Evolutionary conservation across 2,113 vertebrate genomes (phyloP), one percentile per base, ranked within the genome.

Genomic region (Platysteira castanea): DNA sequence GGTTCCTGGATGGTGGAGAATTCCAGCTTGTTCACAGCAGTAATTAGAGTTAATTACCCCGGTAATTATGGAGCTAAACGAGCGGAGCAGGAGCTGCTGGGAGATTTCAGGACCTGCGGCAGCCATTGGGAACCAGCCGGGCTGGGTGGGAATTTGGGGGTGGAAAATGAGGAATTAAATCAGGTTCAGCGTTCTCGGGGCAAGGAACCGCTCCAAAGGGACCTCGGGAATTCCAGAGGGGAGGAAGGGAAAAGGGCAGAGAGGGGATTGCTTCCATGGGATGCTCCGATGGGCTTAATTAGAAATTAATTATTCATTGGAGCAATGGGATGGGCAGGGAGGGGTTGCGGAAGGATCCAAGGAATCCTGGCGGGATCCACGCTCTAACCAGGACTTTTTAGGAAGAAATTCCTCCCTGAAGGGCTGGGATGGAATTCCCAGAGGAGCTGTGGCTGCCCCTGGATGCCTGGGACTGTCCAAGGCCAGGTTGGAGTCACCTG

Each of bases 321-420:
- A 84, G 73, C 15, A 9, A 53, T 26, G 1, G 13, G 60, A 78
- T 24, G 28, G 37, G n/a, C 16, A 42, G 26, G 49, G 4, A 76
- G n/a, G 15, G 4, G 27, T 26, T 17, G 1, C 10, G 31, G 42
- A 16, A 30, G 15, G 28, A 50, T 78, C 30, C 17, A 10, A 33
- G 65, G 76, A 60, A 27, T 59, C 26, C 60, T 1, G 1, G 26
- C 9, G 39, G 13, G 27, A 69, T 31, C 30, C 0, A 3, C 1
- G 3, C 18, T 88, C 37, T 28, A 35, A n/a, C 16, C 46, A 31
- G 50, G 49, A 13, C 23, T 49, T 71, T 63, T 50, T 7, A 24
- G 59, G 42, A 59, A 24, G 7, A 7, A 74, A 46, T 67, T 50
- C 33, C 39, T 74, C 12, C 33, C 52, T 39, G 27, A 57, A 10